A percentile compares a stretch with the other conserved stretches of the same genome.
Conservation (phyloP, 2,113 vertebrate genomes). For the Antechinus stuartii region DNA sequence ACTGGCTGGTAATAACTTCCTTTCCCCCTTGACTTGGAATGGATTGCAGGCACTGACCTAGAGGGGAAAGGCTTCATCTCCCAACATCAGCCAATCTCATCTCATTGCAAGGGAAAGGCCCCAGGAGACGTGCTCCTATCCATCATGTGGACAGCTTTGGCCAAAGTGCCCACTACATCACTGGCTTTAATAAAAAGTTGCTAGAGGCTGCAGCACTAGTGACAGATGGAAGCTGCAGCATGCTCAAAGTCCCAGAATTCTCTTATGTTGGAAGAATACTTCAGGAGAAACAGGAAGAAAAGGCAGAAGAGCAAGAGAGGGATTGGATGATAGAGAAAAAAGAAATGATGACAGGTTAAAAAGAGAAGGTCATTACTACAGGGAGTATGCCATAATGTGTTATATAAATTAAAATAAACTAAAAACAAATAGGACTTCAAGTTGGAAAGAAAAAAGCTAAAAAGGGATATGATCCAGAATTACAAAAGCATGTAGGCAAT, state of each 20-base stretch:
- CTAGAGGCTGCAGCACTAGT: constrained; percentile 77
- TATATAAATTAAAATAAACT: constrained; percentile 51
- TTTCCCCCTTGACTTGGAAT: constrained; percentile 79
- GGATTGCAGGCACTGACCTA: constrained; percentile 79
- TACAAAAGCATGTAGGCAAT: not conserved
- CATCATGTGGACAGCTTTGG: constrained; percentile 81
- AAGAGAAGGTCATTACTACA: constrained; percentile 28
- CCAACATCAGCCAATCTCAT: constrained; percentile 81
- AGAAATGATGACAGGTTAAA: constrained; percentile 9
- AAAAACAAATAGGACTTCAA: not conserved
- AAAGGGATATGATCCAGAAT: constrained; percentile 40
- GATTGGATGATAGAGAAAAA: constrained; percentile 8
- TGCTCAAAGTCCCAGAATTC: constrained; percentile 40
- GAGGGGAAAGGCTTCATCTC: constrained; percentile 81
- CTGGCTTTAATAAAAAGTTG: constrained; percentile 81
- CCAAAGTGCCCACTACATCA: constrained; percentile 81
- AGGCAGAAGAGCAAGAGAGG: constrained; percentile 43
- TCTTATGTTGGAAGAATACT: constrained; percentile 65
- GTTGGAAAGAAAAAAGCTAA: constrained; percentile 44
- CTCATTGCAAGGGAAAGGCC: constrained; percentile 78
- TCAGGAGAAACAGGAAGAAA: constrained; percentile 50
- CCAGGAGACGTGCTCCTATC: constrained; percentile 78
- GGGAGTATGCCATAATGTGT: constrained; percentile 41
- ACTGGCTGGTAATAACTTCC: constrained; percentile 80
- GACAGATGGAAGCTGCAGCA: constrained; percentile 72